phyloP scores from a whole-genome alignment of 2,113 vertebrate species.

The Synodontis membranacea region DNA sequence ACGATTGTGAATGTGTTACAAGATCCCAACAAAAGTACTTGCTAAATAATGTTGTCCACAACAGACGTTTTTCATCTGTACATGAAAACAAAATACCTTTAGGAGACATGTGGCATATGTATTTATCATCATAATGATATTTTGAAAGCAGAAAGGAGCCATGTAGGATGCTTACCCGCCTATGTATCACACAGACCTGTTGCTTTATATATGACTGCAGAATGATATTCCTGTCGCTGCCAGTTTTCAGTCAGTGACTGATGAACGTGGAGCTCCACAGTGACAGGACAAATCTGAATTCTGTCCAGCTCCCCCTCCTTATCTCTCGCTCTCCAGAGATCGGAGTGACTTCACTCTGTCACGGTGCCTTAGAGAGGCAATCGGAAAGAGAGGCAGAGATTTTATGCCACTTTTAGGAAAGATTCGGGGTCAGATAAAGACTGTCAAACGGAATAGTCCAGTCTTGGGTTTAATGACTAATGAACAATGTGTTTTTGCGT shows the following conservation, averaged over 20 bases:
- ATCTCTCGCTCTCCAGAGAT: conserved; percentile 8
- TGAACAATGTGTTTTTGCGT: background rate
- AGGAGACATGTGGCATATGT: background rate
- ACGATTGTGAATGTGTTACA: background rate
- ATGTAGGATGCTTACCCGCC: background rate
- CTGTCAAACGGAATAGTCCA: conserved; percentile 6
- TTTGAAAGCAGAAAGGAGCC: background rate
- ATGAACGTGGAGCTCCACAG: background rate
- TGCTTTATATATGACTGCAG: background rate
- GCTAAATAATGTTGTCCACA: background rate
- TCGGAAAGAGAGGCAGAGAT: conserved; percentile 13
- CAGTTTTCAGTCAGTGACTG: conserved; percentile 17
- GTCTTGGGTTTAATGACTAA: background rate
- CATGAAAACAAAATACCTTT: background rate
- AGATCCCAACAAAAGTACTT: background rate
- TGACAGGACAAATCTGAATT: conserved; percentile 32
- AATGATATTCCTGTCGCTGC: conserved; percentile 24
- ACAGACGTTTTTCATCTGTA: background rate
- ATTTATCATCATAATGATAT: conserved; percentile 31
- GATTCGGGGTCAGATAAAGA: conserved; percentile 26
- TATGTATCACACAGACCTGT: background rate
- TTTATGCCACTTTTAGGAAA: background rate
- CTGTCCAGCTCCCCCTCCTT: background rate
- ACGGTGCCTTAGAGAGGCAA: background rate
- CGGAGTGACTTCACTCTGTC: conserved; percentile 36